Evolutionary conservation across 2,888 invertebrate species (phyloP).

Genomic region (Mesorhabditis spiculigera): DNA sequence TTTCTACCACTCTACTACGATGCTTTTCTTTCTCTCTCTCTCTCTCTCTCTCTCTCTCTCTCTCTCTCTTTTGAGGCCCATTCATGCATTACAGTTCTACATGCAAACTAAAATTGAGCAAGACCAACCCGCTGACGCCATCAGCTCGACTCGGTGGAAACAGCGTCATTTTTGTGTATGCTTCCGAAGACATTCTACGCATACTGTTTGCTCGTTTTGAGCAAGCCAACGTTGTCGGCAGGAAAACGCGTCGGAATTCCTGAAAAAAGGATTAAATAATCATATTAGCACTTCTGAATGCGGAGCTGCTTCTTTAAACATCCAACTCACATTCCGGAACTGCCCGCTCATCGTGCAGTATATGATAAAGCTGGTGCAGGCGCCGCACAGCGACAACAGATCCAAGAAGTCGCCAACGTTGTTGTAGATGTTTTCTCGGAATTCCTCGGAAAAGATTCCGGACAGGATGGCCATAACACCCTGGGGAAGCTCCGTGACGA

Average conservation of each 20-base stretch:
- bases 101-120: too few relatives aligned
- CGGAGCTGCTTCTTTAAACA: neutral
- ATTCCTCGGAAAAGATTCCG: conserved; percentile 47
- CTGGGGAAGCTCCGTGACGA: conserved; percentile 63
- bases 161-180: neutral
- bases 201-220: conserved; percentile 6
- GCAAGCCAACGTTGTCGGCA: conserved; percentile 37
- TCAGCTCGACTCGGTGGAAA: neutral
- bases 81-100: too few relatives aligned
- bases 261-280: conserved; percentile 19
- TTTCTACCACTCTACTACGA: too few relatives aligned
- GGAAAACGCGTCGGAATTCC: conserved; percentile 56
- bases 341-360: conserved; percentile 64
- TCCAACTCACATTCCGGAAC: conserved; percentile 58
- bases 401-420: conserved; percentile 62
- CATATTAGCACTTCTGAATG: neutral
- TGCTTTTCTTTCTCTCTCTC: too few relatives aligned
- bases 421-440: conserved; percentile 60
- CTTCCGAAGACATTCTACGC: neutral
- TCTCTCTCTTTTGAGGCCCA: too few relatives aligned
- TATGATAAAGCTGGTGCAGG: conserved; percentile 63
- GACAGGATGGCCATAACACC: conserved; percentile 61
- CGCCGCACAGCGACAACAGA: conserved; percentile 62
- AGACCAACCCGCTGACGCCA: conserved; percentile 2
- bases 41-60: too few relatives aligned